Evolutionary conservation across 2,113 vertebrate genomes (phyloP).

Genomic region (Lepisosteus osseus): DNA sequence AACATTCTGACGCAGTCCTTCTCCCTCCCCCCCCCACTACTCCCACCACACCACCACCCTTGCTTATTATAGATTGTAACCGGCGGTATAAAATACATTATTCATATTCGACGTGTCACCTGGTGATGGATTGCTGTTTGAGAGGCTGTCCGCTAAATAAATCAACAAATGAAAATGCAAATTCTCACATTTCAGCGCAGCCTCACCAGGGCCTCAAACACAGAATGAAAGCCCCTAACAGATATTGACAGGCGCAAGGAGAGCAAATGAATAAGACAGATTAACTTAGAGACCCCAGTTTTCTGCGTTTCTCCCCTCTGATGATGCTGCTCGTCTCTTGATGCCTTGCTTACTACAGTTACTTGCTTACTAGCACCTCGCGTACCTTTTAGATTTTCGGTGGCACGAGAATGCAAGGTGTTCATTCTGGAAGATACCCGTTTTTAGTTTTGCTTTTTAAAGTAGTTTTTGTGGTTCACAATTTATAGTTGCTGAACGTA

Average conservation of each 20-base stretch:
- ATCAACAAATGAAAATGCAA: constrained; percentile 83
- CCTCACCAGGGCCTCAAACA: constrained; percentile 6
- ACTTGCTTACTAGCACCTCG: constrained; percentile 16
- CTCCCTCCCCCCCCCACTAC: constrained; percentile 25
- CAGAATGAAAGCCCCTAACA: constrained; percentile 20
- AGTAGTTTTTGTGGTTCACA: too few species aligned
- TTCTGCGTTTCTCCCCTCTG: background rate
- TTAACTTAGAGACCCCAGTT: constrained; percentile 45
- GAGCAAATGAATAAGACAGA: constrained; percentile 53
- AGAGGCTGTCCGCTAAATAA: constrained; percentile 79
- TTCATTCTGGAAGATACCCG: too few species aligned
- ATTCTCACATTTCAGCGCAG: constrained; percentile 70
- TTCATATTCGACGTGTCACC: constrained; percentile 70
- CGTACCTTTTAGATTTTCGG: constrained; percentile 6
- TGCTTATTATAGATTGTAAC: constrained; percentile 73
- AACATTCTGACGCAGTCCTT: constrained; percentile 50
- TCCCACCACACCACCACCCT: constrained; percentile 34
- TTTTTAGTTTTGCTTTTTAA: too few species aligned
- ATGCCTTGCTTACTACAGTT: too few species aligned
- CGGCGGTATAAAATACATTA: constrained; percentile 73
- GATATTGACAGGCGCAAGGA: constrained; percentile 51
- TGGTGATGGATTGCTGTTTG: constrained; percentile 78
- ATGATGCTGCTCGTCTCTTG: background rate
- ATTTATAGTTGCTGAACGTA: too few species aligned
- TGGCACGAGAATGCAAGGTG: background rate